Evolutionary conservation across 2,113 vertebrate species (phyloP).

Genomic region (Amia ocellicauda): DNA sequence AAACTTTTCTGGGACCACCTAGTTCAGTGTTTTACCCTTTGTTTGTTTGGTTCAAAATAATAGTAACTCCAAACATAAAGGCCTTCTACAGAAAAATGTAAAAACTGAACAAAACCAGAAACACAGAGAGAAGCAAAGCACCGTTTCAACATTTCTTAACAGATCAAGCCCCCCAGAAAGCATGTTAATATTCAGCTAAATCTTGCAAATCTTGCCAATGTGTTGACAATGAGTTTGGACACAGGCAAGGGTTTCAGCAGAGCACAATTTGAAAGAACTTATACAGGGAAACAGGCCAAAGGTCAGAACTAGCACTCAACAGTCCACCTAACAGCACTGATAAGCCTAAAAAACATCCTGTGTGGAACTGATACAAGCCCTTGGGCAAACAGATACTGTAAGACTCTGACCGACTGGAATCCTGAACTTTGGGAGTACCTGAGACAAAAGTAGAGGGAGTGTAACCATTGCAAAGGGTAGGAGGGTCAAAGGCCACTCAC

Average conservation of each 20-base stretch:
- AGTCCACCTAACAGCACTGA: conserved; percentile 78
- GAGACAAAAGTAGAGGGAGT: conserved; percentile 30
- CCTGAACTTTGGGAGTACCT: conserved; percentile 22
- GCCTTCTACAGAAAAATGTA: too few relatives aligned
- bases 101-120: too few relatives aligned
- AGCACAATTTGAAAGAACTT: conserved; percentile 55
- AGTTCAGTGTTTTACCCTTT: too few relatives aligned
- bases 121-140: too few relatives aligned
- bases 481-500: neutral
- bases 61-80: too few relatives aligned
- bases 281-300: conserved; percentile 66
- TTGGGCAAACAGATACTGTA: conserved; percentile 65
- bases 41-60: too few relatives aligned
- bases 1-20: too few relatives aligned
- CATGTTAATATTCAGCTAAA: too few relatives aligned
- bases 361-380: conserved; percentile 57
- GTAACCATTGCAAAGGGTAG: conserved; percentile 52
- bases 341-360: conserved; percentile 83
- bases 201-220: too few relatives aligned
- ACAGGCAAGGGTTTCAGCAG: neutral
- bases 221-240: conserved; percentile 14
- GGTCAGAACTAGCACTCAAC: conserved; percentile 79
- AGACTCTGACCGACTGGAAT: conserved; percentile 58
- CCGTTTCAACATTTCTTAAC: too few relatives aligned
- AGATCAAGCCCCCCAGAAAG: too few relatives aligned